A percentile compares a stretch with the other conserved stretches of the same genome.
These are phyloP conservation scores for Sceloporus tristichus DNA, from an alignment of 2,113 vertebrate species.

Conservation along the genomic window DNA sequence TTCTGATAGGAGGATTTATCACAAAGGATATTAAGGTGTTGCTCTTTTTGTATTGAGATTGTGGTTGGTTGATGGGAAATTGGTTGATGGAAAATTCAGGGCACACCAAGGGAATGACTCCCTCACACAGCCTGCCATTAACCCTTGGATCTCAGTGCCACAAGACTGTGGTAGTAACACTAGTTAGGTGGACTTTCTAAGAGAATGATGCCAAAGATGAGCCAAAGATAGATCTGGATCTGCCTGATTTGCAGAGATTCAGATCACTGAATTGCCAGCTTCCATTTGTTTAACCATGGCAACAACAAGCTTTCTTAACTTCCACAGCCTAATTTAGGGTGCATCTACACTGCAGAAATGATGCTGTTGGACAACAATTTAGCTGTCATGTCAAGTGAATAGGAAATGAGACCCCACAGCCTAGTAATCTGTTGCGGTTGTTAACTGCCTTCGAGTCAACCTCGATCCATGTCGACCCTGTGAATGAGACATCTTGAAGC, in stretches of 20 bases:
- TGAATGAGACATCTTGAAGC: too few relatives aligned
- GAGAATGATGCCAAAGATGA: neutral
- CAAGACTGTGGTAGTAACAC: neutral
- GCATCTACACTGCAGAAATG: too few relatives aligned
- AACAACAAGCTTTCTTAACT: neutral
- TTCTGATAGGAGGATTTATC: neutral
- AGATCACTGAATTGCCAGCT: neutral
- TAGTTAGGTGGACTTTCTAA: neutral
- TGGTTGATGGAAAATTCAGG: neutral
- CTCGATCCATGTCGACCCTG: too few relatives aligned
- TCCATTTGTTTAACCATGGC: neutral
- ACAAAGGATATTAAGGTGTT: neutral
- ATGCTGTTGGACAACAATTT: too few relatives aligned
- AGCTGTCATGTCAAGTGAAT: too few relatives aligned
- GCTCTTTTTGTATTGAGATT: neutral
- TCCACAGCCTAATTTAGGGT: too few relatives aligned
- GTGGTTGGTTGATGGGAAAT: neutral
- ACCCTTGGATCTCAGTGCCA: neutral
- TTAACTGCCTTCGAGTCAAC: too few relatives aligned
- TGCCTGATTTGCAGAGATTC: neutral
- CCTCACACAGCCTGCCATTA: too few relatives aligned
- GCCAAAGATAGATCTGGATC: neutral
- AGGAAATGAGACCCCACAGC: too few relatives aligned
- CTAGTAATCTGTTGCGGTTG: too few relatives aligned
- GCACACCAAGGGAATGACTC: neutral